phyloP scores from a whole-genome alignment of 2,888 invertebrate genomes.

The Cylindroiulus punctatus region DNA sequence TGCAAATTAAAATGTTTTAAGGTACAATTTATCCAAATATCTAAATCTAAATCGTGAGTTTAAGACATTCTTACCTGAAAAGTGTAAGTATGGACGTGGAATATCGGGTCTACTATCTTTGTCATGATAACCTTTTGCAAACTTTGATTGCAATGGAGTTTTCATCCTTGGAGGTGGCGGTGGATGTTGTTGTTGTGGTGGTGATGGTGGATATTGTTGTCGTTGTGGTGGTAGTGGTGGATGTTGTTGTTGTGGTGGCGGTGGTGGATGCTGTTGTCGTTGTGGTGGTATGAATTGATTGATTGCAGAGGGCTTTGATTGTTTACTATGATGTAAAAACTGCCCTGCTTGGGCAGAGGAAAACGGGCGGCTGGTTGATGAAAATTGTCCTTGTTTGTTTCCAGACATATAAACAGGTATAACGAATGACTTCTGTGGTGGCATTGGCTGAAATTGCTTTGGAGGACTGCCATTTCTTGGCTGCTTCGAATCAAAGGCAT shows the following conservation, averaged over 20 bases:
- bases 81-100: neutral
- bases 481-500: neutral
- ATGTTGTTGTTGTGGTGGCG: no score
- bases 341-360: neutral
- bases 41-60: no score
- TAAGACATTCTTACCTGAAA: neutral
- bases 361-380: neutral
- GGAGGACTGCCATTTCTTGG: neutral
- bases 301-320: neutral
- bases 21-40: no score
- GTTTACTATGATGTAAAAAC: neutral
- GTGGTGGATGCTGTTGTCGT: no score
- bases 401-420: neutral
- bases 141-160: neutral
- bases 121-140: neutral
- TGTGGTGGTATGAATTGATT: neutral
- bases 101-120: no score
- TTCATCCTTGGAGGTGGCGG: neutral
- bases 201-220: no score
- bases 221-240: no score
- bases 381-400: neutral
- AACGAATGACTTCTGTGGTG: neutral
- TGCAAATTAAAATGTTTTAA: no score
- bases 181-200: no score
- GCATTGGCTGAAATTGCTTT: neutral